Base-by-base conservation (phyloP, 2,888 invertebrate species). In the Ceratothoa steindachneri region DNA sequence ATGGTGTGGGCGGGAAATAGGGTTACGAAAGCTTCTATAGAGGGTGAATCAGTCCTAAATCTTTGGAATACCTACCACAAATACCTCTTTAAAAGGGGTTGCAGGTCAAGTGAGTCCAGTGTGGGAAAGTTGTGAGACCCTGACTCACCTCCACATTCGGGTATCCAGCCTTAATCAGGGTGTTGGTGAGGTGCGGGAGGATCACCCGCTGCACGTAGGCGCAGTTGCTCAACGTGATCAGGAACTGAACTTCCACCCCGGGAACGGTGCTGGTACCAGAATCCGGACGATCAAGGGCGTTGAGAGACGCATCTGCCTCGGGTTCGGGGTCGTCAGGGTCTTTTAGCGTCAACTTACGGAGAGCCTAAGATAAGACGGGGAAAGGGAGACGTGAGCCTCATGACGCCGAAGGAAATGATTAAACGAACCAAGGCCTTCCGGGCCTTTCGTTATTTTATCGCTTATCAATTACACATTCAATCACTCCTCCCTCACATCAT, bases 291-390 rank as follows among this genome's bases (percentile, higher is more conserved):
- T 76, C 72, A 0, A 89, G 88, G 5, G 87, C 86, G 41, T 87
- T 85, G 1, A 87, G 85, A 22, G 85, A 85, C 67, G 85, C 85
- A 69, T 87, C 86, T 9, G 41, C 15, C 19, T 55, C 55, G 19
- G 5, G 5, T 55, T 55, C 55, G 7, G 55, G 55, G 70, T 85
- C 87, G 71, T 88, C 88, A 24, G 84, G 76, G 29, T 82, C 82
- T 75, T 84, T 83, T 3, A 89, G 88, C 0, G 93, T 92, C 71
- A 93, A 85, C 77, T 89, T 88, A 80, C 91, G 89, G 80, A 95
- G 86, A 74, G 91, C 91, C 73, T 88, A 86, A 71, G 89, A 88
- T 81, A 27, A 55, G 55, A 41, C 7, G 15, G 15, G 15, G 15
- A 41, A 15, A 9, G 15, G 7, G 7, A 41, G 41, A n/a, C n/a